Conservation (phyloP, 2,113 vertebrate species). For the Miniopterus natalensis region DNA sequence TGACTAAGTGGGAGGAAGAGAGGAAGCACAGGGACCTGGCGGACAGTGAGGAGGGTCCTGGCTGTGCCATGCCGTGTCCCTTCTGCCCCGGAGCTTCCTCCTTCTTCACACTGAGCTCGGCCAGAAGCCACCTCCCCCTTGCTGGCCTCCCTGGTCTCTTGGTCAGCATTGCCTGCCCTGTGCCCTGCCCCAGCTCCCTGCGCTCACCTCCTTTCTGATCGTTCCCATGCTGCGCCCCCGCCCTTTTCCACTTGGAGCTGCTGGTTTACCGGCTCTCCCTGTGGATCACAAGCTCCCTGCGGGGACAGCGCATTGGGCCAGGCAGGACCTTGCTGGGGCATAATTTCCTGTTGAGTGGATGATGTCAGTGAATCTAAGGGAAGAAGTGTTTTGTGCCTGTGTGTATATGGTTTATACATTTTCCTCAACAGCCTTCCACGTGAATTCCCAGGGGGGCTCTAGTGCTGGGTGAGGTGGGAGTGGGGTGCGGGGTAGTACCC, state of each 20-base stretch:
- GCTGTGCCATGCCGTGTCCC: rapidly evolving
- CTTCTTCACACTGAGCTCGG: neutral
- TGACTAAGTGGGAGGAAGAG: neutral
- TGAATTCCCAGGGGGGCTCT: neutral
- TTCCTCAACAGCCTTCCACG: neutral
- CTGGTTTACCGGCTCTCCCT: neutral
- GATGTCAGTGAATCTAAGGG: neutral
- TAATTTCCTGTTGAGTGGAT: neutral
- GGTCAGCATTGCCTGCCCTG: neutral
- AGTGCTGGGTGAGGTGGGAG: neutral
- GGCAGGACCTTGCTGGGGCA: no score
- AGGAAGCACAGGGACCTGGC: no score
- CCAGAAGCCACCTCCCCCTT: neutral
- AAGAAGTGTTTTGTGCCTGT: neutral
- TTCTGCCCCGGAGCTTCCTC: neutral
- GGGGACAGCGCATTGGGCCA: rapidly evolving
- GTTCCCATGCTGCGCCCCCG: neutral
- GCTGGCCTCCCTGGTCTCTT: neutral
- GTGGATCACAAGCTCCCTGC: neutral
- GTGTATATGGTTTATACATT: neutral
- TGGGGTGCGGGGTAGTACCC: neutral
- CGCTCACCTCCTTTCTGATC: neutral
- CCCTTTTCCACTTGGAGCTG: neutral
- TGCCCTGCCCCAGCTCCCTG: neutral
- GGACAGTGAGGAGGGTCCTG: neutral